Percentiles rank a stretch among this genome's conserved stretches.
Evolutionary conservation across 2,113 vertebrate genomes (phyloP).

Genomic region (Bujurquina vittata): DNA sequence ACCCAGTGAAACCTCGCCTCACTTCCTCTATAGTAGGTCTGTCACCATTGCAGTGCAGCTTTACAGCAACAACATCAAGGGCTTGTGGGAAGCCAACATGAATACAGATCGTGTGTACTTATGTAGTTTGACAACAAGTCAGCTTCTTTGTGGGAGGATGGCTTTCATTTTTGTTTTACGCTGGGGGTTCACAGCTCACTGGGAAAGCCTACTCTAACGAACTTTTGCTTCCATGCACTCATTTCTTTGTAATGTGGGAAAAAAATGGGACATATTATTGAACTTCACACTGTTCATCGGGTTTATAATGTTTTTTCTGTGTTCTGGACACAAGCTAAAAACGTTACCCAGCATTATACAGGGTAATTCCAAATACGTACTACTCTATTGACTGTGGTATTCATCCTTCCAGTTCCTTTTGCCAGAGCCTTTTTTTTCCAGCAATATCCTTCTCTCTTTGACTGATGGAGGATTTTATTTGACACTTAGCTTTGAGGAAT

Average conservation of each 20-base stretch:
- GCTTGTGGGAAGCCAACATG: background rate
- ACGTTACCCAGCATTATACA: background rate
- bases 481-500: slow-evolving; percentile 48
- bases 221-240: background rate
- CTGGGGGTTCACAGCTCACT: background rate
- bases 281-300: background rate
- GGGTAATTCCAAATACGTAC: background rate
- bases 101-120: background rate
- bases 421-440: background rate
- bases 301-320: accelerated
- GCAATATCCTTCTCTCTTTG: background rate
- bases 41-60: background rate
- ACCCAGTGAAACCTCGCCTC: slow-evolving; percentile 31
- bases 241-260: background rate
- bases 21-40: slow-evolving; percentile 24
- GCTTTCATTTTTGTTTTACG: background rate
- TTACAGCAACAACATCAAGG: slow-evolving; percentile 3
- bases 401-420: background rate
- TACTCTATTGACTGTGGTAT: background rate
- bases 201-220: accelerated
- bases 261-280: background rate
- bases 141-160: background rate
- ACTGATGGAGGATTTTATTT: slow-evolving; percentile 37
- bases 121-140: background rate
- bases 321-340: accelerated